Conservation (phyloP, 1,140 invertebrate species). For the Drosophila miranda region DNA sequence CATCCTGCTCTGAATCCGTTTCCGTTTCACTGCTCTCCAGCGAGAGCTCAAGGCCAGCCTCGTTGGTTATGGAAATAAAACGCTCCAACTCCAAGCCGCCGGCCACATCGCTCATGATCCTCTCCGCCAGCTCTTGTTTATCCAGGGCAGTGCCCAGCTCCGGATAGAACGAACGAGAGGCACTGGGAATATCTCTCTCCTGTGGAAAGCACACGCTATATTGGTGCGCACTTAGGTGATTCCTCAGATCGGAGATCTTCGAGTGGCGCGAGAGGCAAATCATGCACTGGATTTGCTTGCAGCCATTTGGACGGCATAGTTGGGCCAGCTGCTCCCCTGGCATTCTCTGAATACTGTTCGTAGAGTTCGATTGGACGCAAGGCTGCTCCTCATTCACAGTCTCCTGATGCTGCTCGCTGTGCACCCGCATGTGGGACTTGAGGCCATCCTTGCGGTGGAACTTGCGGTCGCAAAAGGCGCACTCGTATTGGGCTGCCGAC, state of each 20-base stretch:
- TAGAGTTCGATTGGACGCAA: too few relatives aligned
- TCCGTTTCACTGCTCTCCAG: slow-evolving; percentile 77
- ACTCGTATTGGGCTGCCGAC: slow-evolving; percentile 83
- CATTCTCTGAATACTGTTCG: not conserved
- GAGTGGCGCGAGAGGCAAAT: slow-evolving; percentile 69
- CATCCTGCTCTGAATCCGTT: slow-evolving; percentile 42
- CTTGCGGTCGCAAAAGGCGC: slow-evolving; percentile 83
- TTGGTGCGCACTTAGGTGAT: slow-evolving; percentile 56
- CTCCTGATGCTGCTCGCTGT: slow-evolving; percentile 16
- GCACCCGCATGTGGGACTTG: slow-evolving; percentile 68
- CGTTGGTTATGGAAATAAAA: slow-evolving; percentile 73
- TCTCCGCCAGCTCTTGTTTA: slow-evolving; percentile 33
- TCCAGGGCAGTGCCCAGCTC: slow-evolving; percentile 35
- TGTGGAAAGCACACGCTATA: slow-evolving; percentile 23
- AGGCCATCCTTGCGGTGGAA: slow-evolving; percentile 83
- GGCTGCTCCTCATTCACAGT: slow-evolving; percentile 8
- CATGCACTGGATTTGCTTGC: slow-evolving; percentile 74
- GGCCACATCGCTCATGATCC: slow-evolving; percentile 57
- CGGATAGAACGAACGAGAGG: slow-evolving; percentile 55
- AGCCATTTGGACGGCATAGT: slow-evolving; percentile 62
- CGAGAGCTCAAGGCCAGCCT: slow-evolving; percentile 63
- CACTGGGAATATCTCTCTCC: slow-evolving; percentile 24
- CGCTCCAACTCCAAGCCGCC: slow-evolving; percentile 50
- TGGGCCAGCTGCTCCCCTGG: slow-evolving; percentile 16
- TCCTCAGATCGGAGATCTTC: slow-evolving; percentile 64